phyloP scores from a whole-genome alignment of 2,888 invertebrate species.

The Dendrolimus pini region DNA sequence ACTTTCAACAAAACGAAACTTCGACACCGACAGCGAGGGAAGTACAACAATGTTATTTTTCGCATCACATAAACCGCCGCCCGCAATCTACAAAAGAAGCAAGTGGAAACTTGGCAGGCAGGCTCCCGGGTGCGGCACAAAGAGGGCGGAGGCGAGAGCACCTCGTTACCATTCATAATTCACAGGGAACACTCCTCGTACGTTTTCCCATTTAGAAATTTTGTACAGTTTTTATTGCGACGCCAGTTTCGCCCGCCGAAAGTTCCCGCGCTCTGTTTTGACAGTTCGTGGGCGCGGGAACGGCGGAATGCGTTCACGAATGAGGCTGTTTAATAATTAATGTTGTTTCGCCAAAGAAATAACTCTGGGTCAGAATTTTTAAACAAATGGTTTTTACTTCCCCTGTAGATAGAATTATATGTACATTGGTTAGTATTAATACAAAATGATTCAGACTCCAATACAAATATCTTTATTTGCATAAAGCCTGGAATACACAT shows the following conservation, averaged over 20 bases:
- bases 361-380: background rate
- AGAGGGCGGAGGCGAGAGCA: constrained; percentile 22
- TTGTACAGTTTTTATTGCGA: constrained; percentile 73
- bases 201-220: constrained; percentile 74
- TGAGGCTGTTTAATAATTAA: constrained; percentile 21
- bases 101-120: constrained; percentile 45
- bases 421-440: no score
- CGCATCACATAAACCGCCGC: constrained; percentile 40
- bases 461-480: background rate
- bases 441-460: no score
- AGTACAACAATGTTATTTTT: constrained; percentile 59
- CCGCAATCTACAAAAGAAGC: constrained; percentile 65
- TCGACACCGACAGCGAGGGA: constrained; percentile 9
- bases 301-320: constrained; percentile 25
- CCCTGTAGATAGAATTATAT: background rate
- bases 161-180: constrained; percentile 76
- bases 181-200: constrained; percentile 67
- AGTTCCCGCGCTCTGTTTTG: constrained; percentile 38
- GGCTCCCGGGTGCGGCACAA: constrained; percentile 15
- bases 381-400: background rate
- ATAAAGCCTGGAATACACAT: background rate
- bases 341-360: constrained; percentile 15
- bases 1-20: constrained; percentile 1
- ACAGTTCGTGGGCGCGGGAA: constrained; percentile 32
- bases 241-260: constrained; percentile 39